Evolutionary conservation across 2,113 vertebrate species (phyloP).

Genomic region (Gavialis gangeticus): DNA sequence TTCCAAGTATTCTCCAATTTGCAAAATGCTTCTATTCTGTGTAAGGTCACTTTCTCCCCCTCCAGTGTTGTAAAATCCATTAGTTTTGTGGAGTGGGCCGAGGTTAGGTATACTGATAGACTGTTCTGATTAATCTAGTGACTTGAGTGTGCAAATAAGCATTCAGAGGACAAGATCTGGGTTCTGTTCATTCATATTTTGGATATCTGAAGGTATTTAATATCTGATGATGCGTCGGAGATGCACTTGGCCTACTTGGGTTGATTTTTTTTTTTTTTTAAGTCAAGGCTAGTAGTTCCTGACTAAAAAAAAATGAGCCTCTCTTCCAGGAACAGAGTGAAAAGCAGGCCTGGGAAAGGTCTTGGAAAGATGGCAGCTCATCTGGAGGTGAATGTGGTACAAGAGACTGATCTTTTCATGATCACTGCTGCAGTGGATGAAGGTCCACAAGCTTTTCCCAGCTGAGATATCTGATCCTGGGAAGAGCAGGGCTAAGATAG

Average conservation of each 20-base stretch:
- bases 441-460: slow-evolving; percentile 6
- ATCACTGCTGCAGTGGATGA: neutral
- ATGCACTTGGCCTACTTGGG: neutral
- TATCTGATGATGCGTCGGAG: slow-evolving; percentile 39
- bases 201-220: slow-evolving; percentile 43
- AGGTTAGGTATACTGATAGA: neutral
- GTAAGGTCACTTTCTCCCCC: neutral
- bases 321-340: slow-evolving; percentile 37
- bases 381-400: neutral
- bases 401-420: slow-evolving; percentile 13
- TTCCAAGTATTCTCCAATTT: neutral
- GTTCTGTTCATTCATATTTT: neutral
- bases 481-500: neutral
- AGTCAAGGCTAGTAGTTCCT: slow-evolving; percentile 44
- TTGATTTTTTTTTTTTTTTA: slow-evolving; percentile 31
- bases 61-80: neutral
- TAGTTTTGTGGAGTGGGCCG: too few species aligned
- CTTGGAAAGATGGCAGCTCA: slow-evolving; percentile 38
- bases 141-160: neutral
- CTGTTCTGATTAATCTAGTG: too few species aligned
- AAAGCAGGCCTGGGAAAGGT: slow-evolving; percentile 30
- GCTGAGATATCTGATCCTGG: neutral
- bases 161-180: neutral
- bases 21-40: neutral
- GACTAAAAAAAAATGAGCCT: slow-evolving; percentile 27